phyloP scores from a whole-genome alignment of 35 echinoderm and acorn worm genomes.

The Apostichopus parvimensis region DNA sequence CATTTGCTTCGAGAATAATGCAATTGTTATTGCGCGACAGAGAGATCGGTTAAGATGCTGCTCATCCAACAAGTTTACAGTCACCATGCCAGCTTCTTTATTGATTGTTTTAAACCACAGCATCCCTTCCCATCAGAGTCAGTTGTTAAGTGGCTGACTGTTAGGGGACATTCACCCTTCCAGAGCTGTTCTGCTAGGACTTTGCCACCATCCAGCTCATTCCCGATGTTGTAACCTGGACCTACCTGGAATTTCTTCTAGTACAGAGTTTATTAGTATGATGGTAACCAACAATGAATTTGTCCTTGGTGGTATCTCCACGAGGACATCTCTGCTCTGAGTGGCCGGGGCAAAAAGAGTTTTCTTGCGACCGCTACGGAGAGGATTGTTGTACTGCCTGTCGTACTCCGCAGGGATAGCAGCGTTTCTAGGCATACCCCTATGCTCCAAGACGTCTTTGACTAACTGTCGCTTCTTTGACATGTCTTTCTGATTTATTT shows the following conservation, averaged over 20 bases:
- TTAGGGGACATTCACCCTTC: not conserved
- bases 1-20: not conserved
- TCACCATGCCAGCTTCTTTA: not conserved
- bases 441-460: not conserved
- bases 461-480: not conserved
- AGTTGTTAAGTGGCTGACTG: slow-evolving; percentile 22
- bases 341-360: slow-evolving; percentile 15
- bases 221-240: not conserved
- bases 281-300: not conserved
- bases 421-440: not conserved
- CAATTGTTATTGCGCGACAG: not conserved
- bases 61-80: slow-evolving; percentile 36
- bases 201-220: slow-evolving; percentile 35
- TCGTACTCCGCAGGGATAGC: not conserved
- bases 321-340: not conserved
- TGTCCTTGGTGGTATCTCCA: not conserved
- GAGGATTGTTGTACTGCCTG: slow-evolving; percentile 7
- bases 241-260: not conserved
- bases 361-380: not conserved
- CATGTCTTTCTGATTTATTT: slow-evolving; percentile 26
- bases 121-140: slow-evolving; percentile 51
- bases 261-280: too few species aligned
- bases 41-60: slow-evolving; percentile 2
- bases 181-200: not conserved
- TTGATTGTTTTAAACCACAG: slow-evolving; percentile 26